phyloP scores from a whole-genome alignment of 2,888 invertebrate species.

The Exephanes ischioxanthus region DNA sequence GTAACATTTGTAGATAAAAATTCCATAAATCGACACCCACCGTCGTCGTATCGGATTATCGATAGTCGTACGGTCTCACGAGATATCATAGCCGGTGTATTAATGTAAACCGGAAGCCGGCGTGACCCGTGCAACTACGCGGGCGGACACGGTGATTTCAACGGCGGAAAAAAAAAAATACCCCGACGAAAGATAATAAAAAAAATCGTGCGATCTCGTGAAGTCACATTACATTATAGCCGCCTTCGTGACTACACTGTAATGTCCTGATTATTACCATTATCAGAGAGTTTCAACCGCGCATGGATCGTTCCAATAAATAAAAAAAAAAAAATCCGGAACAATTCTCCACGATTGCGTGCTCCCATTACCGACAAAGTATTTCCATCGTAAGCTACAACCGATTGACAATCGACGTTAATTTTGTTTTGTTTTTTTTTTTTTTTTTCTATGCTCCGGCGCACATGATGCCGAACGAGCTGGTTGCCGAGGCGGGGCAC shows the following conservation, averaged over 20 bases:
- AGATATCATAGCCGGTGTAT: slow-evolving; percentile 49
- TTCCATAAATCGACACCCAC: slow-evolving; percentile 72
- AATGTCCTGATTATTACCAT: slow-evolving; percentile 10
- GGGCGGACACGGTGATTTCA: slow-evolving; percentile 75
- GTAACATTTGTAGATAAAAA: slow-evolving; percentile 78
- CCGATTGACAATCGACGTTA: background rate
- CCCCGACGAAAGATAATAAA: background rate
- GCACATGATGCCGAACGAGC: background rate
- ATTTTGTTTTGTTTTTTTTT: background rate
- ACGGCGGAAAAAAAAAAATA: slow-evolving; percentile 68
- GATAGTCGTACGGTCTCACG: slow-evolving; percentile 79
- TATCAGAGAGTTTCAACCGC: slow-evolving; percentile 2
- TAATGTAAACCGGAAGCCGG: slow-evolving; percentile 53
- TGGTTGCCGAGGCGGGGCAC: background rate
- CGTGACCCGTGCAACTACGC: slow-evolving; percentile 78
- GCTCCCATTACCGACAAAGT: slow-evolving; percentile 15
- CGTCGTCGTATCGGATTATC: slow-evolving; percentile 82
- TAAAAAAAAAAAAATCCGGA: slow-evolving; percentile 5
- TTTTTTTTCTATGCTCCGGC: slow-evolving; percentile 5
- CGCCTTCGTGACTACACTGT: slow-evolving; percentile 56
- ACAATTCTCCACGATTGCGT: slow-evolving; percentile 7
- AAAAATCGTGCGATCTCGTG: background rate
- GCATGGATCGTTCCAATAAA: background rate
- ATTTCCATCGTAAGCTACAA: background rate
- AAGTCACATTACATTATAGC: background rate